Evolutionary conservation across 2,888 invertebrate species (phyloP).

Genomic region (Poecilobothrus nobilitatus): DNA sequence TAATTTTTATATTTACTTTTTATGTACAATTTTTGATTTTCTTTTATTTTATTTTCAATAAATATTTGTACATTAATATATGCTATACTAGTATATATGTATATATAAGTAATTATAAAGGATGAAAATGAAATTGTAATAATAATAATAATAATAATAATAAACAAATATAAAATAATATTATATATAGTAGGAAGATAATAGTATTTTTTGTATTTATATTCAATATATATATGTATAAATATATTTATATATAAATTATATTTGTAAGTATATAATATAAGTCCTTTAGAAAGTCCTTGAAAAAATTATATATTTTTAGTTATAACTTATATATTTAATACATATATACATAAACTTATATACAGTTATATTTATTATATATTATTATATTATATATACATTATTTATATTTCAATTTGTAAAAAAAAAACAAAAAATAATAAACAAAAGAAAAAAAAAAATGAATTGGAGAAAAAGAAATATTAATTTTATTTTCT

Average conservation of each 20-base stretch:
- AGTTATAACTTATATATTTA: not conserved
- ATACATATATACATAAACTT: not conserved
- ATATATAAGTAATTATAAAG: no score
- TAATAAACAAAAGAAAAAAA: no score
- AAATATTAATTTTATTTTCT: no score
- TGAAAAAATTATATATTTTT: not conserved
- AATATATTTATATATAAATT: not conserved
- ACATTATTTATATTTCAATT: not conserved
- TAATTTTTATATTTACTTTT: no score
- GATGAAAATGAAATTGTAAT: no score
- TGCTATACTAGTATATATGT: no score
- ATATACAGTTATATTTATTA: not conserved
- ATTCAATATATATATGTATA: not conserved
- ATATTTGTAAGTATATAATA: not conserved
- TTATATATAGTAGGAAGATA: not conserved
- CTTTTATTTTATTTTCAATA: no score
- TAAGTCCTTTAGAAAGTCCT: not conserved
- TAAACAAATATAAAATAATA: not conserved
- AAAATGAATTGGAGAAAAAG: no score
- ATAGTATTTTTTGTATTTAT: not conserved
- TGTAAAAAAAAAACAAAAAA: no score
- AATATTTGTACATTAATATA: no score
- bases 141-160: no score
- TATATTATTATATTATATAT: not conserved
- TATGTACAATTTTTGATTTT: no score